Evolutionary conservation across 2,888 invertebrate genomes (phyloP), one percentile per base, ranked within the genome.

Genomic region (Drosophila eohydei): DNA sequence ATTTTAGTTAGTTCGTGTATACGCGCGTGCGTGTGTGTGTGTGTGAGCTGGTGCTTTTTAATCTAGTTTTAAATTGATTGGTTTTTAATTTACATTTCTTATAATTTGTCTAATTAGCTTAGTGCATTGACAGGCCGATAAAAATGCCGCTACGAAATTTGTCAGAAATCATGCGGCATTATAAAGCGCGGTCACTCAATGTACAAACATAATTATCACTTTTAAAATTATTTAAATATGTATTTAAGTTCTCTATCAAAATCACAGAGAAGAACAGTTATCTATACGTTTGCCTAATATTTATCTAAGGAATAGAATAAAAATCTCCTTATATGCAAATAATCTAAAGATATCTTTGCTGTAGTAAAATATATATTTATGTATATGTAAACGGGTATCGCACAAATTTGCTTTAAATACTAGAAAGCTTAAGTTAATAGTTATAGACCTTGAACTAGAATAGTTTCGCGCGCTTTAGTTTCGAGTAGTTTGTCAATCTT

Each of bases 61-160:
- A 70, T 74, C 60, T 51, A 36, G 11, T 38, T 52, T 46, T 0
- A 60, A 68, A 78, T 78, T 65, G 71, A 78, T 78, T 74, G 52
- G 40, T 68, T 78, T 78, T 61, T 74, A 78, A 78, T 78, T 68
- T 78, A 65, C 67, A 71, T 78, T 58, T 16, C 46, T 9, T 56
- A 30, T 62, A 61, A 56, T 74, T 71, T 74, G 62, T 68, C 68
- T 60, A 63, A 63, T 68, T 65, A 63, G 62, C 62, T 67, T 71
- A 71, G 11, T 14, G 26, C 51, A 2, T 28, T 52, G 74, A 59
- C 66, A 78, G 58, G 8, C 54, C 74, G 78, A 78, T 78, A 78
- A 78, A 57, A 64, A 40, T 41, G n/a, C 41, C 32, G 30, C 38
- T 54, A 16, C 16, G 46, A 44, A 30, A 3, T 16, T 40, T 46